Conservation (phyloP, 2,888 invertebrate genomes). For the Noctua comes region DNA sequence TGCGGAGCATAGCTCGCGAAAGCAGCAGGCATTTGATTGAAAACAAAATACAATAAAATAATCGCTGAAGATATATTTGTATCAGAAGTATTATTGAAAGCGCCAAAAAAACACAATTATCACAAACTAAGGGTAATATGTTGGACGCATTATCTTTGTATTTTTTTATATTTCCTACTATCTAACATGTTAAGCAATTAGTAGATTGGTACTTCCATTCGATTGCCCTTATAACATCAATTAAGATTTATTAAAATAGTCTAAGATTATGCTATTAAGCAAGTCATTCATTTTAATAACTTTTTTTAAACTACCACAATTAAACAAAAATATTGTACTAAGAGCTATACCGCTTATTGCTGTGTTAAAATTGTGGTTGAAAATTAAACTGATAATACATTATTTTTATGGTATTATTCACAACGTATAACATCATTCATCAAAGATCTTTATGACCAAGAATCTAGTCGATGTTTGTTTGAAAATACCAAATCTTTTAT, state of each 20-base stretch:
- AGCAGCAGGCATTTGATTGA: neutral
- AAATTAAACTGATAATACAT: neutral
- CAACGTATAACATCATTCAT: neutral
- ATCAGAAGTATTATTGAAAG: neutral
- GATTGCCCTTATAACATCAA: constrained; percentile 16
- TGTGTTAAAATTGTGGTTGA: neutral
- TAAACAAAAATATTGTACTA: neutral
- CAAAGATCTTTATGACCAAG: neutral
- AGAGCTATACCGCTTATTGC: neutral
- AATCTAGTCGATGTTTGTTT: neutral
- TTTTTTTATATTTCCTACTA: neutral
- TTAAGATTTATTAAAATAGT: constrained; percentile 17
- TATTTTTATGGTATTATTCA: neutral
- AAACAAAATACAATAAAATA: neutral
- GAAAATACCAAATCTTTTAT: neutral
- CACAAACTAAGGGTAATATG: neutral
- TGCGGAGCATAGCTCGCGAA: too few relatives aligned
- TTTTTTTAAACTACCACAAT: neutral
- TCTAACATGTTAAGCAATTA: neutral
- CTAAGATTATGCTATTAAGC: neutral
- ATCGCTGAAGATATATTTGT: neutral
- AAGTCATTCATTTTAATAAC: constrained; percentile 23
- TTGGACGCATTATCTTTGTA: neutral
- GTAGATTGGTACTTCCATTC: neutral
- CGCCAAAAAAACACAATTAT: neutral